Percentiles rank a stretch among this genome's conserved stretches.
phyloP scores from a whole-genome alignment of 1,140 invertebrate genomes.

The Semibalanus balanoides region DNA sequence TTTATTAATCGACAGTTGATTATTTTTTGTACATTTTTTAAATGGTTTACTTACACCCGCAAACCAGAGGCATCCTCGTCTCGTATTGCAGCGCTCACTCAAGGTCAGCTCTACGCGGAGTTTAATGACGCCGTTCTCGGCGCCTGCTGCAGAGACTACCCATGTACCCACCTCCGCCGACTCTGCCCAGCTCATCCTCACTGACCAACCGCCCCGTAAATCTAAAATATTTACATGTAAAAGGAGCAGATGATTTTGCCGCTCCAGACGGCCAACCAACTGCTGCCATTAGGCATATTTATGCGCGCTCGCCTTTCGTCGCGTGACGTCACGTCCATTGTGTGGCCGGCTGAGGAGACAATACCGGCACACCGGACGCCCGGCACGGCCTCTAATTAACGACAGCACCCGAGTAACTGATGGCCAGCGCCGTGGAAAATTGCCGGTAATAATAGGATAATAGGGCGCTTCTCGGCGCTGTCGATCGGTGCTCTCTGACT shows the following conservation, averaged over 20 bases:
- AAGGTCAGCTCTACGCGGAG: too few species aligned
- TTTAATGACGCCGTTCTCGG: neutral
- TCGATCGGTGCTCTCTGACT: neutral
- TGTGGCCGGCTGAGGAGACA: neutral
- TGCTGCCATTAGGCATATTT: neutral
- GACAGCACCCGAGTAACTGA: neutral
- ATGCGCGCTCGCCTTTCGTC: neutral
- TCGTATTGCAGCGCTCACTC: too few species aligned
- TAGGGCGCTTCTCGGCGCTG: neutral
- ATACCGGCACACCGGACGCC: neutral
- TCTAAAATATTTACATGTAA: neutral
- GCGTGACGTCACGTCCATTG: neutral
- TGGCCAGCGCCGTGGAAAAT: neutral
- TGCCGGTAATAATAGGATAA: neutral
- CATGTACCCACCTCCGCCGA: neutral
- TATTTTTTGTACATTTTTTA: too few species aligned
- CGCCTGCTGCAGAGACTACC: neutral
- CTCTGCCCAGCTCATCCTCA: neutral
- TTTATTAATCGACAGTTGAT: too few species aligned
- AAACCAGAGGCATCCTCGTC: too few species aligned
- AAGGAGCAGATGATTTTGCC: neutral
- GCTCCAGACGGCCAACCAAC: neutral
- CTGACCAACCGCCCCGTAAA: conserved; percentile 13
- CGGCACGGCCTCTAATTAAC: neutral
- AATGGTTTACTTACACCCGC: too few species aligned